These are phyloP conservation scores for Rhineura floridana DNA, from an alignment of 2,113 vertebrate species.

Conservation along the genomic window DNA sequence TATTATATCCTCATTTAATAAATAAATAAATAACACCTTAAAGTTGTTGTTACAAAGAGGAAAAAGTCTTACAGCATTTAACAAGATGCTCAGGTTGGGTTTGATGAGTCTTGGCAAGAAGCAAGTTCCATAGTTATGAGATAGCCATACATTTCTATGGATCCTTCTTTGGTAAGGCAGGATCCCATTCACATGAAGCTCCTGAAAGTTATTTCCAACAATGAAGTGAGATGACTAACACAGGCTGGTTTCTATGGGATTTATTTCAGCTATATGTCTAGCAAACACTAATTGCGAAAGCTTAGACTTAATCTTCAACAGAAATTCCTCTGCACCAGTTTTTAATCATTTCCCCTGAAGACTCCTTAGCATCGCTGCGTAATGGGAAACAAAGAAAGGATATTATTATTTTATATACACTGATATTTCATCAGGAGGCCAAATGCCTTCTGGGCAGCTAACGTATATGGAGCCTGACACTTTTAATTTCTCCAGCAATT, in stretches of 20 bases:
- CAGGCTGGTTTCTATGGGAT: slow-evolving; percentile 20
- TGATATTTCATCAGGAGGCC: slow-evolving; percentile 72
- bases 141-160: not conserved
- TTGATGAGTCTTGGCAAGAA: not conserved
- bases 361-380: slow-evolving; percentile 74
- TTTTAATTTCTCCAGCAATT: slow-evolving; percentile 76
- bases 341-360: slow-evolving; percentile 74
- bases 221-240: not conserved
- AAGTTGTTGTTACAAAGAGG: not conserved
- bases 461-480: slow-evolving; percentile 69
- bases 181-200: not conserved
- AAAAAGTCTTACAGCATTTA: not conserved
- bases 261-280: slow-evolving; percentile 69
- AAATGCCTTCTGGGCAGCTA: slow-evolving; percentile 69
- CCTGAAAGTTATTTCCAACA: not conserved
- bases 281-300: slow-evolving; percentile 70
- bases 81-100: not conserved
- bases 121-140: not conserved
- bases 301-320: slow-evolving; percentile 71
- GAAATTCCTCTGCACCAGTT: slow-evolving; percentile 71
- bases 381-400: slow-evolving; percentile 73
- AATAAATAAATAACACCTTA: not conserved
- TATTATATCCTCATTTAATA: not conserved
- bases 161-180: not conserved
- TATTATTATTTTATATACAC: slow-evolving; percentile 75